These are phyloP conservation scores for Cotesia vestalis DNA, from an alignment of 1,140 invertebrate species.

Conservation along the genomic window DNA sequence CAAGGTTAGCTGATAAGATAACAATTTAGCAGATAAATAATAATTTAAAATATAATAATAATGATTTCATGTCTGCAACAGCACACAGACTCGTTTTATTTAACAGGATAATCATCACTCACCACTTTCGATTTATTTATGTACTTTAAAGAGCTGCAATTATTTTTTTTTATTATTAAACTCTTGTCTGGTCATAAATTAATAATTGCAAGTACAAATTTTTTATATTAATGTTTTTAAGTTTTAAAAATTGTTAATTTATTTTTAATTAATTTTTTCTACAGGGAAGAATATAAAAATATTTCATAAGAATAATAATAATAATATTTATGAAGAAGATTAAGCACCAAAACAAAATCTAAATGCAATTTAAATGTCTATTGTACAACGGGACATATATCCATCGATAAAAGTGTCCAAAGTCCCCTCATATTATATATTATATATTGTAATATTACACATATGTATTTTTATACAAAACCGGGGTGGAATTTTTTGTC, in stretches of 20 bases:
- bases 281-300: too few relatives aligned
- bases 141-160: slow-evolving; percentile 1
- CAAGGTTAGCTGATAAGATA: slow-evolving; percentile 42
- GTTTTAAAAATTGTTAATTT: too few relatives aligned
- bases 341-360: too few relatives aligned
- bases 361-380: slow-evolving; percentile 1
- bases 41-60: too few relatives aligned
- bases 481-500: slow-evolving; percentile 6
- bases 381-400: background rate
- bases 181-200: background rate
- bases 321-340: too few relatives aligned
- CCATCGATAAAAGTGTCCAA: too few relatives aligned
- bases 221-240: too few relatives aligned
- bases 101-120: slow-evolving; percentile 47
- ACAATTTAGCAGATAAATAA: background rate
- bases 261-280: too few relatives aligned
- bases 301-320: too few relatives aligned
- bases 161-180: background rate
- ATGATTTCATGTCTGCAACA: slow-evolving; percentile 25
- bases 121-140: slow-evolving; percentile 43
- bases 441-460: background rate
- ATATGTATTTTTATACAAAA: too few relatives aligned
- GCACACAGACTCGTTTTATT: background rate
- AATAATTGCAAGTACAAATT: background rate
- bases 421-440: background rate